phyloP scores from a whole-genome alignment of 2,888 invertebrate species.

The Tetanocera ferruginea region DNA sequence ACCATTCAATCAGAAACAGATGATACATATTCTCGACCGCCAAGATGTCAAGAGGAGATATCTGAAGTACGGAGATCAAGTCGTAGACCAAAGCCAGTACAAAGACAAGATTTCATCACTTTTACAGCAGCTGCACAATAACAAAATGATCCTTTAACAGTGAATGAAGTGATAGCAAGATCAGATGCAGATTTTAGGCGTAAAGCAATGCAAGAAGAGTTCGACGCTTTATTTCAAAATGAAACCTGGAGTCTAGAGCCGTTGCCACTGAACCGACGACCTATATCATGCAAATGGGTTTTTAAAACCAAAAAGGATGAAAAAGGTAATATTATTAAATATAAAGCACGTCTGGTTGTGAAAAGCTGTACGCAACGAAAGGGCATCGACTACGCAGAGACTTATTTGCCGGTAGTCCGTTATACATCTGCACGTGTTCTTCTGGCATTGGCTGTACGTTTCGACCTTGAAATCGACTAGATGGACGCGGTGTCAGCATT shows the following conservation, averaged over 20 bases:
- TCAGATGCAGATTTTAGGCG: neutral
- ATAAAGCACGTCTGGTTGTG: neutral
- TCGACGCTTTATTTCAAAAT: conserved; percentile 50
- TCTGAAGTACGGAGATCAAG: no score
- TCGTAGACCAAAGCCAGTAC: neutral
- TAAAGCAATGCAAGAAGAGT: conserved; percentile 25
- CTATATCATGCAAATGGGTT: conserved; percentile 50
- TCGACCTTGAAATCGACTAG: conserved; percentile 9
- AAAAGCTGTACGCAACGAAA: neutral
- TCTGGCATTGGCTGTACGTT: neutral
- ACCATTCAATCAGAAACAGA: neutral
- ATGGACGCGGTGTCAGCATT: conserved; percentile 27
- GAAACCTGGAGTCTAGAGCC: conserved; percentile 66
- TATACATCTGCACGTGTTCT: conserved; percentile 16
- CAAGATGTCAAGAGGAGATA: neutral
- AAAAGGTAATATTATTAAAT: conserved; percentile 44
- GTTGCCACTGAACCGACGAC: conserved; percentile 21
- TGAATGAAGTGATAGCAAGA: conserved; percentile 10
- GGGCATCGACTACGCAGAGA: neutral
- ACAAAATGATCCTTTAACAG: conserved; percentile 13
- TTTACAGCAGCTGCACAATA: no score
- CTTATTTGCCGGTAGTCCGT: neutral
- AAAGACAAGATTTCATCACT: no score
- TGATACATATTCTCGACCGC: no score
- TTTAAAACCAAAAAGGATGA: conserved; percentile 50